phyloP scores from a whole-genome alignment of 2,888 invertebrate species.

The Aspidiotus destructor region DNA sequence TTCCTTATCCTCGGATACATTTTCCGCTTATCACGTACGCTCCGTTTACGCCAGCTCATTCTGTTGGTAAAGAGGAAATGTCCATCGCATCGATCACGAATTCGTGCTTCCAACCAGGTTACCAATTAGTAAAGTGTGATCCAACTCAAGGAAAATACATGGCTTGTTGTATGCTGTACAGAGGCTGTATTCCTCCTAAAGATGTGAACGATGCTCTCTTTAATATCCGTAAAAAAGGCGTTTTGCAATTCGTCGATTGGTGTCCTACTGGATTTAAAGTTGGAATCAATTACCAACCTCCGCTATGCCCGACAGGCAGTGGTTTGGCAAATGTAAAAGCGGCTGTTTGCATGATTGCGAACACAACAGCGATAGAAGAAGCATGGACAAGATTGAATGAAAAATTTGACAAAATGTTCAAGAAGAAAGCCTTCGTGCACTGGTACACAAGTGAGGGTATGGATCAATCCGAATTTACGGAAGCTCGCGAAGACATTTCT shows the following conservation, averaged over 20 bases:
- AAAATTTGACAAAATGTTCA: constrained; percentile 29
- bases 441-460: constrained; percentile 30
- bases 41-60: constrained; percentile 24
- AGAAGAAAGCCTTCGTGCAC: constrained; percentile 23
- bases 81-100: constrained; percentile 23
- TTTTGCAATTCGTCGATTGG: constrained; percentile 27
- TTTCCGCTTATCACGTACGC: constrained; percentile 25
- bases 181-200: constrained; percentile 27
- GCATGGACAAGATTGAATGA: constrained; percentile 24
- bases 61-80: constrained; percentile 18
- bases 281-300: constrained; percentile 27
- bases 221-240: constrained; percentile 25
- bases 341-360: constrained; percentile 27
- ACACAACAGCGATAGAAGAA: constrained; percentile 26
- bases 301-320: constrained; percentile 21
- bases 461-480: constrained; percentile 25
- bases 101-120: constrained; percentile 14
- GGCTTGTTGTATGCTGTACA: constrained; percentile 26
- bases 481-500: constrained; percentile 25
- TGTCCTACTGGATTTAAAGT: constrained; percentile 29
- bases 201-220: constrained; percentile 26
- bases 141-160: constrained; percentile 26
- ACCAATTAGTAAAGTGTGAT: constrained; percentile 27
- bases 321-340: constrained; percentile 26
- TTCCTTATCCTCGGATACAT: constrained; percentile 26